Base-by-base conservation (phyloP, 23 tunicate genomes). In the Halocynthia aurantium region DNA sequence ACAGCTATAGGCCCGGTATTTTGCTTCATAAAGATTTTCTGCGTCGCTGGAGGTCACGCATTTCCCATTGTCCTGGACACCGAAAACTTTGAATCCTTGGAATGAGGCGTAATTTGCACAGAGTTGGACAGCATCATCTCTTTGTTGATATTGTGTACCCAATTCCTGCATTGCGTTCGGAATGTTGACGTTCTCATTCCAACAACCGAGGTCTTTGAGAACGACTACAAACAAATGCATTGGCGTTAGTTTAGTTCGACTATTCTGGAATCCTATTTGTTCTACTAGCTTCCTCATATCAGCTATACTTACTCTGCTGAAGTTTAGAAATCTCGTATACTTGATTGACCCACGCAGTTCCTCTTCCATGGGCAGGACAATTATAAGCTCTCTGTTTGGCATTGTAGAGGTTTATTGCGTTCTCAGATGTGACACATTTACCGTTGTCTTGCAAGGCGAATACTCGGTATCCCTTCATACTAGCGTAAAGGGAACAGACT, bases 21-120 rank as follows among this genome's bases (percentile, higher is more conserved):
- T 65, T 9, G 13, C 31, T 15, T 65, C 5, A 49, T 65, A 65
- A 11, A 49, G 22, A 20, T 20, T 0, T 20, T 65, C 49, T 20
- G 70, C 70, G 5, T 40, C 31, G 19, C 49, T 40, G 22, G 70
- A 65, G 10, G 70, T 65, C 70, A 65, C 31, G 31, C 70, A 65
- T 49, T 20, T 65, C 31, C 70, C 70, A 20, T 49, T 49, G 31
- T 65, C 70, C 31, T 65, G 70, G 6, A 65, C 31, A 10, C 49
- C 70, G 6, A 65, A 65, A 0, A 65, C 70, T 65, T 65, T 65
- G 6, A 5, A 65, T 65, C 70, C 70, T 49, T 20, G 5, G 10
- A 20, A 40, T 20, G 22, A 40, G 19, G 70, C 70, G 70, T 65
- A 65, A 20, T 49, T 40, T 15, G 70, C 70, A 49, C 70, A 65